These are phyloP conservation scores for Andrena camellia DNA, from an alignment of 2,888 invertebrate genomes.

Conservation along the genomic window DNA sequence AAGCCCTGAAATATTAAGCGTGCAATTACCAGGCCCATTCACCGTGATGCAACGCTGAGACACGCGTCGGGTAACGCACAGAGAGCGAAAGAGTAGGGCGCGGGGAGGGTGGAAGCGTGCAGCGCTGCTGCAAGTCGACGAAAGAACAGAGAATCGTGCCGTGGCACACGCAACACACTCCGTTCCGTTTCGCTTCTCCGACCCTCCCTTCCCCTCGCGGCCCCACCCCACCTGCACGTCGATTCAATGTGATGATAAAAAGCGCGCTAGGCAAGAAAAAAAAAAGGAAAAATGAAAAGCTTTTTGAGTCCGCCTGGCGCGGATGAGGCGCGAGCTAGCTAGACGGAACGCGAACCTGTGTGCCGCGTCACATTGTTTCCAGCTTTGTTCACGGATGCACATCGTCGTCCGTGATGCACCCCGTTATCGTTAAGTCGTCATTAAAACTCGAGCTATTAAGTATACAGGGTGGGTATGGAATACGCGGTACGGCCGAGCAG, in stretches of 20 bases:
- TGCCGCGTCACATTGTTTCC: slow-evolving; percentile 63
- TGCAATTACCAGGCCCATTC: slow-evolving; percentile 84
- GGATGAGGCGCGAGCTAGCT: slow-evolving; percentile 57
- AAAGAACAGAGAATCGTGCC: slow-evolving; percentile 48
- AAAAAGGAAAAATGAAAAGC: slow-evolving; percentile 79
- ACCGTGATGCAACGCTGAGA: slow-evolving; percentile 81
- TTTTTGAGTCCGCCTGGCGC: slow-evolving; percentile 77
- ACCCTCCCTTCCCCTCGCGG: slow-evolving; percentile 56
- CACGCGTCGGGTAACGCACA: slow-evolving; percentile 69
- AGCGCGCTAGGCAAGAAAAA: slow-evolving; percentile 80
- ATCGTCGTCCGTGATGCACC: slow-evolving; percentile 42
- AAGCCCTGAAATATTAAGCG: slow-evolving; percentile 85
- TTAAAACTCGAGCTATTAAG: slow-evolving; percentile 63
- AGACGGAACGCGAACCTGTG: slow-evolving; percentile 51
- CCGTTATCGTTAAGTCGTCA: slow-evolving; percentile 60
- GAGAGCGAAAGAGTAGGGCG: slow-evolving; percentile 49
- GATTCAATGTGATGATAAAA: slow-evolving; percentile 83
- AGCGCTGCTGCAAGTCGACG: slow-evolving; percentile 40
- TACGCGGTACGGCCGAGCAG: background rate
- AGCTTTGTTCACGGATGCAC: slow-evolving; percentile 56
- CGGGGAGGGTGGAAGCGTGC: slow-evolving; percentile 3
- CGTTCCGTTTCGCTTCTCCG: slow-evolving; percentile 48
- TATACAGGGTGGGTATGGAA: slow-evolving; percentile 45
- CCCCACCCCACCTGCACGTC: slow-evolving; percentile 68
- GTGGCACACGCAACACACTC: slow-evolving; percentile 70